phyloP scores from a whole-genome alignment of 2,888 invertebrate species.

The Slavum lentiscoides region DNA sequence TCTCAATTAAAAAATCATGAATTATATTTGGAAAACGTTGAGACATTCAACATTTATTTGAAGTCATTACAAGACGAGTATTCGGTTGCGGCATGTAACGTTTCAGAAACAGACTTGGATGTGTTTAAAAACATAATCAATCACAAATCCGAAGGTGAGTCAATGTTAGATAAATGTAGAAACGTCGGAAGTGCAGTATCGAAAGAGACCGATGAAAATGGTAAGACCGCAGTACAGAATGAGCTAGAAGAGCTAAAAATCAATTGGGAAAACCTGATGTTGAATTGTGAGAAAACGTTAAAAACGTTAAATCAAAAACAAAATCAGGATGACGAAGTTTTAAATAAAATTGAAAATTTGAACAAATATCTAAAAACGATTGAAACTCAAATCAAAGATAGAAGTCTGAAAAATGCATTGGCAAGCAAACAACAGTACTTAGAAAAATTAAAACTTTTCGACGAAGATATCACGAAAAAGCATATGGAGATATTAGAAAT shows the following conservation, averaged over 20 bases:
- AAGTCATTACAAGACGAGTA: slow-evolving; percentile 79
- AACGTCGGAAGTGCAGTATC: slow-evolving; percentile 73
- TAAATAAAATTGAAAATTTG: slow-evolving; percentile 72
- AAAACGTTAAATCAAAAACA: slow-evolving; percentile 61
- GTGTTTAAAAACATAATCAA: slow-evolving; percentile 76
- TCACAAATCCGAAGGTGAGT: slow-evolving; percentile 75
- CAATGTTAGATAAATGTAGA: slow-evolving; percentile 71
- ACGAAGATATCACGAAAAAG: slow-evolving; percentile 72
- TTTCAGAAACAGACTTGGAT: slow-evolving; percentile 73
- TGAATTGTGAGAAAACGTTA: slow-evolving; percentile 69
- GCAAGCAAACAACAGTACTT: slow-evolving; percentile 80
- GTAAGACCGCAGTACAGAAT: slow-evolving; percentile 74
- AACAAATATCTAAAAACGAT: slow-evolving; percentile 84
- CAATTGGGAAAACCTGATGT: slow-evolving; percentile 76
- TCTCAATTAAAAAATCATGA: slow-evolving; percentile 80
- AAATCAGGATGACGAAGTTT: slow-evolving; percentile 72
- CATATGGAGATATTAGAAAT: slow-evolving; percentile 72
- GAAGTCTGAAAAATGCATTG: slow-evolving; percentile 82
- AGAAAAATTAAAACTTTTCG: slow-evolving; percentile 73
- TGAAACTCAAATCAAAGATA: slow-evolving; percentile 84
- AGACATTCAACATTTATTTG: slow-evolving; percentile 81
- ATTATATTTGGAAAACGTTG: slow-evolving; percentile 77
- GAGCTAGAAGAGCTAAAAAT: slow-evolving; percentile 75
- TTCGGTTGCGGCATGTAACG: slow-evolving; percentile 76
- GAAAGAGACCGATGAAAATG: slow-evolving; percentile 75